Percentiles rank a stretch among this genome's conserved stretches.
Conservation (phyloP, 2,888 invertebrate genomes). For the Thereva unica region DNA sequence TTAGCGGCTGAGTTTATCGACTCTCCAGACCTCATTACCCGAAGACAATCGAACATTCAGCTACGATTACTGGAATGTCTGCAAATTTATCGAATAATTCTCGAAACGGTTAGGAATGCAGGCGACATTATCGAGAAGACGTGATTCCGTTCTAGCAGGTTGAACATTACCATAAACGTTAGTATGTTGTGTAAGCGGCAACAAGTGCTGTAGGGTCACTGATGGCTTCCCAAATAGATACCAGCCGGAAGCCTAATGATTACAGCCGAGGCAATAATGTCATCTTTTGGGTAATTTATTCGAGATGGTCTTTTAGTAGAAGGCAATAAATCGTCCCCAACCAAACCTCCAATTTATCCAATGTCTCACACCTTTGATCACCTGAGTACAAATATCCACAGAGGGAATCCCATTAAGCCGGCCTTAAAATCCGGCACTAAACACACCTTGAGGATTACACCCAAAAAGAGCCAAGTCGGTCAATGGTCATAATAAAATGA, state of each 20-base stretch:
- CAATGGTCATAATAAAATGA: conserved; percentile 9
- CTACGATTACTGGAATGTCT: conserved; percentile 18
- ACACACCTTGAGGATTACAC: conserved; percentile 13
- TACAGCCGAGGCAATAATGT: no score
- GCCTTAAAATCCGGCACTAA: conserved; percentile 11
- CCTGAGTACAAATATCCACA: background rate
- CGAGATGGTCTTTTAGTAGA: no score
- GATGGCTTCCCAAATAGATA: no score
- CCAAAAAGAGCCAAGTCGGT: conserved; percentile 2
- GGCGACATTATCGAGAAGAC: conserved; percentile 6
- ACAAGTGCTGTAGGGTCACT: no score
- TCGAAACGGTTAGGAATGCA: conserved; percentile 10
- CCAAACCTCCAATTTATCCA: no score
- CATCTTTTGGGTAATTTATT: no score
- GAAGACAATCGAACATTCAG: conserved; percentile 31
- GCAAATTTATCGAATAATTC: conserved; percentile 26
- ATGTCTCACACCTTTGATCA: no score
- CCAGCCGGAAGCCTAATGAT: no score
- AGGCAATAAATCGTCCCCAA: no score
- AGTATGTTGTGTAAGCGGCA: no score
- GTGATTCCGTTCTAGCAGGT: conserved; percentile 22
- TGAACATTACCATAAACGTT: no score
- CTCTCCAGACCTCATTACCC: conserved; percentile 5
- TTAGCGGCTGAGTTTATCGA: background rate
- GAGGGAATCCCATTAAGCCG: conserved; percentile 21